Conservation (phyloP, 1,140 invertebrate genomes). For the Drosophila arawakana region DNA sequence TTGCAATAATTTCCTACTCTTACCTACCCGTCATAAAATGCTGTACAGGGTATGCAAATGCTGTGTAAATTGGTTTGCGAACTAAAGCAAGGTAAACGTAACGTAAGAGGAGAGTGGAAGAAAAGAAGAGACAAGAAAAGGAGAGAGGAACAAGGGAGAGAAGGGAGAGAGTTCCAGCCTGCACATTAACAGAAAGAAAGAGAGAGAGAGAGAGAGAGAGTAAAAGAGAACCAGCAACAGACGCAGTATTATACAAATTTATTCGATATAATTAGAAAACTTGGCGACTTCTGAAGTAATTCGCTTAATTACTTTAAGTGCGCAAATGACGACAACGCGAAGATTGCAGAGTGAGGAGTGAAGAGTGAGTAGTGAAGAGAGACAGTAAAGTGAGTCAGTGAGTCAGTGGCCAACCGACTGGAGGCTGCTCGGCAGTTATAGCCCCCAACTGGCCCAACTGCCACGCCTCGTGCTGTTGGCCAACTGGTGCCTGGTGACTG, state of each 20-base stretch:
- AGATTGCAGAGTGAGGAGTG: background rate
- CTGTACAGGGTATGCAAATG: constrained; percentile 38
- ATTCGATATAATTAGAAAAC: constrained; percentile 84
- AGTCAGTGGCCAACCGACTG: constrained; percentile 39
- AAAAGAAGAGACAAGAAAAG: background rate
- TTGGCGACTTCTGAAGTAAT: constrained; percentile 83
- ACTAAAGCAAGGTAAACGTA: constrained; percentile 11
- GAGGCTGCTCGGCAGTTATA: constrained; percentile 1
- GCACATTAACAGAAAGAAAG: constrained; percentile 9
- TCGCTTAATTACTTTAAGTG: constrained; percentile 82
- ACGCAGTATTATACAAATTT: constrained; percentile 81
- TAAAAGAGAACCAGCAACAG: constrained; percentile 46
- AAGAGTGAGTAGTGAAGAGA: constrained; percentile 14
- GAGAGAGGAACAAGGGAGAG: background rate
- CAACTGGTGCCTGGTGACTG: constrained; percentile 64
- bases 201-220: constrained; percentile 13
- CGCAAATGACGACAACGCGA: constrained; percentile 52
- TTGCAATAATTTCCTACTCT: too few species aligned
- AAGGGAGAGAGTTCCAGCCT: background rate
- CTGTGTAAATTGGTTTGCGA: constrained; percentile 70
- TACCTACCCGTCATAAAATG: too few species aligned
- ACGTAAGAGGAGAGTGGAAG: constrained; percentile 5
- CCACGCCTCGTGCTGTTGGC: background rate
- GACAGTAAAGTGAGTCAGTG: constrained; percentile 36
- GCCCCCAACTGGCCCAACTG: background rate